A percentile compares a stretch with the other conserved stretches of the same genome.
phyloP scores from a whole-genome alignment of 2,797 vertebrate genomes.

The Prionace glauca region DNA sequence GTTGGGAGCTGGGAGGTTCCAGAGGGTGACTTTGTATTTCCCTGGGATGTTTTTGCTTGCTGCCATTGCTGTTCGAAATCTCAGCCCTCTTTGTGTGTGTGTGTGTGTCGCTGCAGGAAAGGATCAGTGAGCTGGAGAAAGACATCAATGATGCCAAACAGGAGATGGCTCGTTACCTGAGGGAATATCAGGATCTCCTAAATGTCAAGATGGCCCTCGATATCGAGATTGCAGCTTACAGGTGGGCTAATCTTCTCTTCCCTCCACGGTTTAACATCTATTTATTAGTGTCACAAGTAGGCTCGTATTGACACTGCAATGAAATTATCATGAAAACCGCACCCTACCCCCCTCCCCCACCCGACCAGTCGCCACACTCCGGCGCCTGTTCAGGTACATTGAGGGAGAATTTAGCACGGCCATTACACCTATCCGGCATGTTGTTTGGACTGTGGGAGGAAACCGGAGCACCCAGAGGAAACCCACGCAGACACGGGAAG shows the following conservation, averaged over 20 bases:
- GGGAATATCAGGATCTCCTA: constrained; percentile 77
- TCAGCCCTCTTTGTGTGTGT: not conserved
- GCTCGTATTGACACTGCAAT: too few relatives aligned
- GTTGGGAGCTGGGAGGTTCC: not conserved
- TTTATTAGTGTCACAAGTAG: too few relatives aligned
- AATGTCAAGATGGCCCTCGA: constrained; percentile 76
- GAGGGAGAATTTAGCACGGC: too few relatives aligned
- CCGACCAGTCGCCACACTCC: too few relatives aligned
- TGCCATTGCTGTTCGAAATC: not conserved
- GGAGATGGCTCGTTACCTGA: constrained; percentile 77
- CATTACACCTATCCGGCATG: too few relatives aligned
- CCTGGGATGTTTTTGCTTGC: not conserved
- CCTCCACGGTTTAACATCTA: not conserved
- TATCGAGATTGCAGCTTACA: constrained; percentile 75
- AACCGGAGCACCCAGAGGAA: too few relatives aligned
- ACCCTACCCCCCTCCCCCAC: too few relatives aligned
- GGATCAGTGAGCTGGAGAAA: constrained; percentile 68
- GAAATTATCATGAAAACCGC: too few relatives aligned
- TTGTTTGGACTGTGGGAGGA: too few relatives aligned
- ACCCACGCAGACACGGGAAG: too few relatives aligned
- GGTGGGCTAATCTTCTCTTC: constrained; percentile 50
- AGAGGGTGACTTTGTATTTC: not conserved
- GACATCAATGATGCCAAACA: constrained; percentile 71
- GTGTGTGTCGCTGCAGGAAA: constrained; percentile 52
- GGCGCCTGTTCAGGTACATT: too few relatives aligned